A percentile compares a stretch with the other conserved stretches of the same genome.
Evolutionary conservation across 2,113 vertebrate genomes (phyloP).

Genomic region (Lates calcarifer): DNA sequence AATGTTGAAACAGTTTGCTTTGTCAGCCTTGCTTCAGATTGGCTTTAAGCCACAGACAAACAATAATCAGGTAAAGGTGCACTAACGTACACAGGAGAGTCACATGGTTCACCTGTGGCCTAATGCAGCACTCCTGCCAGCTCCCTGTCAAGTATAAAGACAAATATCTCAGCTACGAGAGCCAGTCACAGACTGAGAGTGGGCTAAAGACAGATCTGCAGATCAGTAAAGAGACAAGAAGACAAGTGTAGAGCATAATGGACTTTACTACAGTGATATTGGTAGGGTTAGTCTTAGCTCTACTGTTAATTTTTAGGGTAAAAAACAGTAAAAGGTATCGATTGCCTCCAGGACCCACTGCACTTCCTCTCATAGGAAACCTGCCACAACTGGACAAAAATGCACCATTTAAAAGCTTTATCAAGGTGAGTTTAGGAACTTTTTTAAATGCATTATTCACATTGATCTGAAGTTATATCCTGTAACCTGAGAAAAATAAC

Average conservation of each 20-base stretch:
- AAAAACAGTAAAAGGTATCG: constrained; percentile 8
- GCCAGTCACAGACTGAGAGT: not conserved
- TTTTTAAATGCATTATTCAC: too few relatives aligned
- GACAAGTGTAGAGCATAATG: constrained; percentile 48
- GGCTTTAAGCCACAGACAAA: not conserved
- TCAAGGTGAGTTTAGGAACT: constrained; percentile 68
- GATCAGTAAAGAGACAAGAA: not conserved
- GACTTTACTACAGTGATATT: constrained; percentile 65
- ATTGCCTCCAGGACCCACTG: constrained; percentile 78
- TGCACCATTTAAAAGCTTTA: constrained; percentile 71
- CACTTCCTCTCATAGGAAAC: constrained; percentile 80
- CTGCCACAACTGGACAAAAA: constrained; percentile 70
- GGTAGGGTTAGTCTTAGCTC: constrained; percentile 50
- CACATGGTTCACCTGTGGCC: constrained; percentile 23
- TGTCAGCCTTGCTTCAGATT: not conserved
- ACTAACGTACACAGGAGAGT: not conserved
- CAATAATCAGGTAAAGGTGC: constrained; percentile 10
- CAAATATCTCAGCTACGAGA: not conserved
- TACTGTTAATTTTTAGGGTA: constrained; percentile 61
- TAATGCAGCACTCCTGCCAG: not conserved
- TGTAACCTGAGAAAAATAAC: too few relatives aligned
- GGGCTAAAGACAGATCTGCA: not conserved
- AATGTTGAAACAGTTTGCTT: not conserved
- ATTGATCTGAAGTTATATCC: too few relatives aligned
- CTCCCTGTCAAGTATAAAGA: not conserved